Base-by-base conservation (phyloP, 2,113 vertebrate genomes). In the Anoura caudifer region DNA sequence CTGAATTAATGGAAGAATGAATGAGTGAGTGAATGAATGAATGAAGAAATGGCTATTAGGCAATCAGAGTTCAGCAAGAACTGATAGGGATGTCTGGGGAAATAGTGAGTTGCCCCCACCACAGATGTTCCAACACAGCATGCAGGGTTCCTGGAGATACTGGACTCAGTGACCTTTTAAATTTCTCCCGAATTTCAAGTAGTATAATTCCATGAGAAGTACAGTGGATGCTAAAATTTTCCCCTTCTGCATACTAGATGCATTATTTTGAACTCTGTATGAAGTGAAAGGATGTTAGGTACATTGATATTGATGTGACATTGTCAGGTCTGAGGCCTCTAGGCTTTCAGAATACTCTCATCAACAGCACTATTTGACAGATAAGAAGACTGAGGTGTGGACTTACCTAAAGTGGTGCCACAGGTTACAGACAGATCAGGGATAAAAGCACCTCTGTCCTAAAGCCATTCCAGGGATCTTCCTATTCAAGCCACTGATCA, bases 281-380 rank as follows among this genome's bases (percentile, higher is more conserved):
- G 20, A 93, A 93, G 79, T 89, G 26, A 85, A 94, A 82, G 45
- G 12, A 73, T 85, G 52, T 67, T 84, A 59, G n/a, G 95, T 54
- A 16, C 41, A 63, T 56, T 91, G 41, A 75, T 95, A 52, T 16
- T 87, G 20, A 47, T 80, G 10, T 79, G 73, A 94, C 59, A 22
- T 88, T 89, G 50, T 91, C 17, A 43, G 17, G 17, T 89, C 70
- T 86, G 47, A 86, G 31, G 17, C 45, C 38, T 86, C n/a, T 52
- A 54, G 13, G 41, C 52, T 38, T 93, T 87, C 67, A 47, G 70
- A 96, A 26, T 20, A 47, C 45, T 72, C 15, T 31, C 86, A 0
- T 89, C 47, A 94, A 75, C 24, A 72, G 16, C 19, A 59, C 14
- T 41, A n/a, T 22, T 63, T 83, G 69, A 24, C 56, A 65, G 22